Conservation (phyloP, 2,888 invertebrate species). For the Drosophila mayaguana region DNA sequence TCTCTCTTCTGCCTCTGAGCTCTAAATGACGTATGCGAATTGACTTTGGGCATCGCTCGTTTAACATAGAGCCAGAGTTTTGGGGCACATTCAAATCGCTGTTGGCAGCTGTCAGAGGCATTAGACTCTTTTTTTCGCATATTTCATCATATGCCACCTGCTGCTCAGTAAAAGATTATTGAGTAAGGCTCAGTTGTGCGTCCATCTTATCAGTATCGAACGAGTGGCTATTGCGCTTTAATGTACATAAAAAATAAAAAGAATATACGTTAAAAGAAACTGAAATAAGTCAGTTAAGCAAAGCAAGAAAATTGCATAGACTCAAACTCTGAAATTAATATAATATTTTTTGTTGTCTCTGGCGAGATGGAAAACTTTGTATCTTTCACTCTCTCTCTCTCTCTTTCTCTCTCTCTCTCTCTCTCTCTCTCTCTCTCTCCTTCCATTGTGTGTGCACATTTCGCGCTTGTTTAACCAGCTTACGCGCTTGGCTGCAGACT, state of each 20-base stretch:
- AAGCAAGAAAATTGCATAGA: not conserved
- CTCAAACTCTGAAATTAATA: constrained; percentile 14
- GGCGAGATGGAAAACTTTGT: constrained; percentile 18
- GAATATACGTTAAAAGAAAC: constrained; percentile 18
- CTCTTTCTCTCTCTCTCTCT: too few relatives aligned
- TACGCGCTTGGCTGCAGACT: constrained; percentile 64
- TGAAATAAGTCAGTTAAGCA: constrained; percentile 39
- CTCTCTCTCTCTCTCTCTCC: too few relatives aligned
- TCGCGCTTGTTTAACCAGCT: constrained; percentile 71
- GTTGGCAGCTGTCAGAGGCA: constrained; percentile 71
- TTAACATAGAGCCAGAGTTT: constrained; percentile 35
- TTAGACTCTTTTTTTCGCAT: constrained; percentile 51
- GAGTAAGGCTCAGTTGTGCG: constrained; percentile 43
- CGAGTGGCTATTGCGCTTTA: too few relatives aligned
- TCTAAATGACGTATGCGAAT: constrained; percentile 66
- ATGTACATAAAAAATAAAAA: constrained; percentile 70
- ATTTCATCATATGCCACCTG: constrained; percentile 65
- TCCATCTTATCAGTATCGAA: constrained; percentile 40
- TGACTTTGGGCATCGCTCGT: constrained; percentile 37
- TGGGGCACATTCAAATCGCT: constrained; percentile 5
- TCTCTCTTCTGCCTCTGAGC: not conserved
- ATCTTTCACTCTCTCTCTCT: constrained; percentile 16
- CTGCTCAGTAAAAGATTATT: constrained; percentile 53
- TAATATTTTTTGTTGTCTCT: not conserved
- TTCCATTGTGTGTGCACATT: constrained; percentile 59